These are phyloP conservation scores for Hyposoter didymator DNA, from an alignment of 2,888 invertebrate species.

Conservation along the genomic window DNA sequence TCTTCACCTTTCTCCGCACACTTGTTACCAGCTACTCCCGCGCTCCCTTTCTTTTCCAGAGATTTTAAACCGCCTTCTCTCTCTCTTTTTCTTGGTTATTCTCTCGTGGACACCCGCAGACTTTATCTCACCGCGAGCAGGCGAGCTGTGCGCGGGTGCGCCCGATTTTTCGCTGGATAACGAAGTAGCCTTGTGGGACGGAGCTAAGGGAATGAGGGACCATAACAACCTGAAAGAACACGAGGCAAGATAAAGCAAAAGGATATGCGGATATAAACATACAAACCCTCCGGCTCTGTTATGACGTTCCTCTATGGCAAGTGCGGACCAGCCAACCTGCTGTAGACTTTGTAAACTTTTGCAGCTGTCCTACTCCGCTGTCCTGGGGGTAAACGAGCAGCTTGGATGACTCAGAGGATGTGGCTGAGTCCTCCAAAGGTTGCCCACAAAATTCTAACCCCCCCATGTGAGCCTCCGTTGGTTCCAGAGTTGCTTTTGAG, in stretches of 20 bases:
- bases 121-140: slow-evolving; percentile 73
- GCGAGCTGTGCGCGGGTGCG: slow-evolving; percentile 78
- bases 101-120: slow-evolving; percentile 57
- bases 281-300: slow-evolving; percentile 42
- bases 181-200: slow-evolving; percentile 56
- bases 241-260: slow-evolving; percentile 30
- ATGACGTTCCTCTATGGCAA: slow-evolving; percentile 51
- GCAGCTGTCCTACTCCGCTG: slow-evolving; percentile 53
- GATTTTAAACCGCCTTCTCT: slow-evolving; percentile 19
- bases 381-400: slow-evolving; percentile 42
- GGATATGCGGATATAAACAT: slow-evolving; percentile 39
- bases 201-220: slow-evolving; percentile 12
- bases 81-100: slow-evolving; percentile 26
- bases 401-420: slow-evolving; percentile 29
- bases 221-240: slow-evolving; percentile 16
- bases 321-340: slow-evolving; percentile 55
- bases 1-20: slow-evolving; percentile 57
- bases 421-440: slow-evolving; percentile 27
- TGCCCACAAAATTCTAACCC: slow-evolving; percentile 26
- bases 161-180: slow-evolving; percentile 78
- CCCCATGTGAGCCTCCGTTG: slow-evolving; percentile 39
- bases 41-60: slow-evolving; percentile 39
- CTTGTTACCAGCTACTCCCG: slow-evolving; percentile 53
- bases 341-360: slow-evolving; percentile 61
- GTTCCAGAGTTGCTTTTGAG: background rate